Evolutionary conservation across 2,797 vertebrate species (phyloP).

Genomic region (Ctenochaetus hawaiiensis): DNA sequence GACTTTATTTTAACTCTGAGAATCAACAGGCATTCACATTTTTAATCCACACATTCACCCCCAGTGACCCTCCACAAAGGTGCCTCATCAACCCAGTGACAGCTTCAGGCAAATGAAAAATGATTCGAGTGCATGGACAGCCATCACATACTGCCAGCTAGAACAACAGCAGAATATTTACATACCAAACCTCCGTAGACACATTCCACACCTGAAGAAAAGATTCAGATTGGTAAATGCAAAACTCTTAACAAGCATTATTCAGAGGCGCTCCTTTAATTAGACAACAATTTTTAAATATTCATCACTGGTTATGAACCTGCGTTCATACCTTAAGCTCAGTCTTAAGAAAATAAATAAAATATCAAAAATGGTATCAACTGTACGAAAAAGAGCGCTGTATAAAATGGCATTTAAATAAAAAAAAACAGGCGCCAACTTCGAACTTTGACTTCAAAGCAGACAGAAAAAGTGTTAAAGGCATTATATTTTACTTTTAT

Average conservation of each 20-base stretch:
- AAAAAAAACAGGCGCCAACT: conserved; percentile 7
- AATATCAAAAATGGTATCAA: conserved; percentile 60
- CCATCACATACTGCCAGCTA: conserved; percentile 51
- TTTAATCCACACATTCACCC: not conserved
- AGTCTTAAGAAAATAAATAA: conserved; percentile 68
- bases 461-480: conserved; percentile 4
- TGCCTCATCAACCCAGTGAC: conserved; percentile 27
- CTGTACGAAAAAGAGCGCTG: conserved; percentile 46
- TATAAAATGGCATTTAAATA: conserved; percentile 60
- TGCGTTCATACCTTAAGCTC: conserved; percentile 22
- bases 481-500: no score
- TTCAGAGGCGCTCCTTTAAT: conserved; percentile 15
- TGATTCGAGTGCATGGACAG: conserved; percentile 34
- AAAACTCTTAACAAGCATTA: conserved; percentile 31
- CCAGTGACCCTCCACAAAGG: conserved; percentile 5
- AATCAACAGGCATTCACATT: not conserved
- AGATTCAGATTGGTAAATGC: conserved; percentile 39
- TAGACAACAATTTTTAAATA: conserved; percentile 40
- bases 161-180: conserved; percentile 48
- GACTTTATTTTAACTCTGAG: not conserved
- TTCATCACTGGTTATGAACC: conserved; percentile 35
- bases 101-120: conserved; percentile 35
- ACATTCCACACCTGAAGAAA: conserved; percentile 25
- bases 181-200: conserved; percentile 35
- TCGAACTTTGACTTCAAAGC: conserved; percentile 30